These are phyloP conservation scores for Campopleginae sp. DNA, from an alignment of 2,888 invertebrate species.

Conservation along the genomic window DNA sequence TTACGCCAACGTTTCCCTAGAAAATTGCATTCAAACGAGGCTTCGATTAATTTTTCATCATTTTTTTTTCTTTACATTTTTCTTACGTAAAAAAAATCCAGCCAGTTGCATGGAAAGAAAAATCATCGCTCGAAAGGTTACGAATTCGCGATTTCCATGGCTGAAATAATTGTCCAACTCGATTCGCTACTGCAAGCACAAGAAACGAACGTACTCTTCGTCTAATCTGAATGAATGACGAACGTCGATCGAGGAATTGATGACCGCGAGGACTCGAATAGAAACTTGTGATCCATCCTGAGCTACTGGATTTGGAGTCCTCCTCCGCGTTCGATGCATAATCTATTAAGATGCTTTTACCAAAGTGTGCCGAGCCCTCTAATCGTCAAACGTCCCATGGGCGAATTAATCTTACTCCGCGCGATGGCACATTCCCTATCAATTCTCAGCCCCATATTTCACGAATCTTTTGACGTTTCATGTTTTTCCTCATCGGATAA, in stretches of 20 bases:
- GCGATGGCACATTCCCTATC: conserved; percentile 66
- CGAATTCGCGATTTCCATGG: too few relatives aligned
- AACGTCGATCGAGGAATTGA: conserved; percentile 59
- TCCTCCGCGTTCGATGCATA: conserved; percentile 81
- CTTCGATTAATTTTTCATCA: conserved; percentile 11
- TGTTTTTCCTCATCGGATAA: conserved; percentile 75
- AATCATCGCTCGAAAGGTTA: background rate
- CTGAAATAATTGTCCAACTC: background rate
- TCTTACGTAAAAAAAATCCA: too few relatives aligned
- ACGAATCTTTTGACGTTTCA: conserved; percentile 81
- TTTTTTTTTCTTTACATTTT: too few relatives aligned
- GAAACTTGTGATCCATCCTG: conserved; percentile 80
- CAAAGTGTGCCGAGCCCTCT: conserved; percentile 77
- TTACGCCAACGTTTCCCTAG: conserved; percentile 18
- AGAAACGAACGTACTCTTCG: conserved; percentile 27
- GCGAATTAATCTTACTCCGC: conserved; percentile 79
- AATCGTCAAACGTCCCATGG: conserved; percentile 67
- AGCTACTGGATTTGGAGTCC: conserved; percentile 75
- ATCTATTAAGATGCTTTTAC: conserved; percentile 83
- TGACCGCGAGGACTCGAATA: conserved; percentile 47
- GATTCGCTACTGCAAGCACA: conserved; percentile 6
- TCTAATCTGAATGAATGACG: conserved; percentile 59
- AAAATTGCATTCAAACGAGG: conserved; percentile 45
- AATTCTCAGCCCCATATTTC: conserved; percentile 80
- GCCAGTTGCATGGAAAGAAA: too few relatives aligned